A percentile compares a stretch with the other conserved stretches of the same genome.
Evolutionary conservation across 1,140 invertebrate species (phyloP).

Genomic region (Neuroterus valhalla): DNA sequence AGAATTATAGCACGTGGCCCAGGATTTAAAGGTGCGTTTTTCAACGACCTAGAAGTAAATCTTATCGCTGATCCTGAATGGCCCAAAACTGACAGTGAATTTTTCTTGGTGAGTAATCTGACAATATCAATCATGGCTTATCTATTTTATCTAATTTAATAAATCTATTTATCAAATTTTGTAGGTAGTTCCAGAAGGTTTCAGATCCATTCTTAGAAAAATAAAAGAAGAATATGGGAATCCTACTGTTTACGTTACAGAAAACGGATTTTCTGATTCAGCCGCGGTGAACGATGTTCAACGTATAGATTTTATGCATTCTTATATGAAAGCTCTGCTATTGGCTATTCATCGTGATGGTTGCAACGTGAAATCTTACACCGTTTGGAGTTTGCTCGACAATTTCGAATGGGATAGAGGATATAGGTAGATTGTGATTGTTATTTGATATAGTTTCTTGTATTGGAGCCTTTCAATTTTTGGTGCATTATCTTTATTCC

Average conservation of each 20-base stretch:
- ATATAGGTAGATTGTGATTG: slow-evolving; percentile 75
- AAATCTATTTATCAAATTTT: too few relatives aligned
- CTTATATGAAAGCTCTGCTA: slow-evolving; percentile 71
- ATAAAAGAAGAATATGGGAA: slow-evolving; percentile 79
- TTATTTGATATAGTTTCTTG: neutral
- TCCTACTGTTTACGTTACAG: slow-evolving; percentile 79
- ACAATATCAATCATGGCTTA: neutral
- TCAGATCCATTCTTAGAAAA: slow-evolving; percentile 78
- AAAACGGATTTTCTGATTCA: slow-evolving; percentile 78
- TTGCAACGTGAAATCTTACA: slow-evolving; percentile 80
- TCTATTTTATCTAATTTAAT: too few relatives aligned
- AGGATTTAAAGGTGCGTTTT: slow-evolving; percentile 51
- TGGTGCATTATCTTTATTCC: slow-evolving; percentile 45
- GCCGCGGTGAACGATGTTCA: slow-evolving; percentile 65
- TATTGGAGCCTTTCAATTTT: neutral
- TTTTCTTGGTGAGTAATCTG: slow-evolving; percentile 60
- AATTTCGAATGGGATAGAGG: slow-evolving; percentile 86
- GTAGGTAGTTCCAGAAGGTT: slow-evolving; percentile 74
- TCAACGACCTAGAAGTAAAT: slow-evolving; percentile 58
- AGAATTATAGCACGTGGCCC: slow-evolving; percentile 48
- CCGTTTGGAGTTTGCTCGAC: slow-evolving; percentile 84
- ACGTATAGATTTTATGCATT: slow-evolving; percentile 69
- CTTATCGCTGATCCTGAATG: slow-evolving; percentile 53
- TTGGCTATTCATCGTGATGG: slow-evolving; percentile 58
- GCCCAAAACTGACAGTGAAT: slow-evolving; percentile 59